Evolutionary conservation across 1,140 invertebrate genomes (phyloP), one percentile per base, ranked within the genome.

Genomic region (Theocolax elegans): DNA sequence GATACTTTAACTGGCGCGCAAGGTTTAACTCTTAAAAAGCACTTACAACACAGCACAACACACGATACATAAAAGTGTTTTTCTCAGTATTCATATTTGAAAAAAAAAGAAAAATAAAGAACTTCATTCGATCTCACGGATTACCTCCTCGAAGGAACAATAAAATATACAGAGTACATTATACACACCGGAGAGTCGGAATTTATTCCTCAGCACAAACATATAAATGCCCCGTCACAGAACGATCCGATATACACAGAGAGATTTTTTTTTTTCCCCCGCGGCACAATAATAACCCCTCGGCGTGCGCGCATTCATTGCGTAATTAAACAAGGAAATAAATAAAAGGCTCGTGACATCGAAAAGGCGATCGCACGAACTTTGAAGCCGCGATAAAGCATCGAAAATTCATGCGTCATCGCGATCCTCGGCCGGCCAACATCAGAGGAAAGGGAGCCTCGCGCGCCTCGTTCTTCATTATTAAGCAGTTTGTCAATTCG

Each of bases 401-500:
- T 63, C 27, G 59, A 46, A 69, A 69, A 69, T 44, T 23, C 46
- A 31, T 63, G 48, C 48, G 67, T 69, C 67, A 69, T 51, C 40
- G 21, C 27, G 38, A 15, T 9, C 13, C 44, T n/a, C 15, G 4
- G 56, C 65, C 53, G 67, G 48, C 27, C 25, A 58, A 71, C 51
- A 64, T 64, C 68, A 64, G 25, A 46, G 17, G 42, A 29, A 8
- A 15, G 46, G n/a, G 58, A 38, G n/a, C 10, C 23, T 25, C n/a
- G n/a, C n/a, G n/a, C n/a, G n/a, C n/a, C n/a, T n/a, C 48, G 46
- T 60, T 60, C 38, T 68, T 60, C 56, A 49, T 71, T 64, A 64
- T 64, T 58, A 64, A 71, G 51, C 60, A 64, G 60, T 71, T 71
- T 71, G 60, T 64, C 68, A 53, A 71, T 71, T 56, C 42, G 60